A percentile compares a stretch with the other conserved stretches of the same genome.
Conservation (phyloP, 2,888 invertebrate species). For the Oligia fasciuncula region DNA sequence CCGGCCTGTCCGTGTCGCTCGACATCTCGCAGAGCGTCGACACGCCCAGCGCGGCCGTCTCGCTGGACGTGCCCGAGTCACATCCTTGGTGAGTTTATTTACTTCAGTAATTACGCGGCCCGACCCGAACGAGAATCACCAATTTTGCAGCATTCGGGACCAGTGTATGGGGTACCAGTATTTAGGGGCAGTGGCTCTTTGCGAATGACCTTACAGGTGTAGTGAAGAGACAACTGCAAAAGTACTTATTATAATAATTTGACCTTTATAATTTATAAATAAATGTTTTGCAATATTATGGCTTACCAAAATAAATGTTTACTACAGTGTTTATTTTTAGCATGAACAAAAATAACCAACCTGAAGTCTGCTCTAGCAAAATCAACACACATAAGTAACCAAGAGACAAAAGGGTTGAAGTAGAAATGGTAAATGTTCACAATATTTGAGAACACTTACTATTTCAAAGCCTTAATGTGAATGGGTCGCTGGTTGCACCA, state of each 20-base stretch:
- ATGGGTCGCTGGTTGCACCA: conserved; percentile 15
- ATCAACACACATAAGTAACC: background rate
- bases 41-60: conserved; percentile 88
- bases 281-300: background rate
- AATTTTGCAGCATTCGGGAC: background rate
- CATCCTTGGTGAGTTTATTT: conserved; percentile 82
- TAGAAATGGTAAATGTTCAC: conserved; percentile 21
- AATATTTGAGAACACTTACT: background rate
- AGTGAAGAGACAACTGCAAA: background rate
- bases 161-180: background rate
- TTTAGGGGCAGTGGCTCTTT: no score
- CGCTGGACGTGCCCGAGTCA: conserved; percentile 87
- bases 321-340: background rate
- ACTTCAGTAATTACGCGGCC: background rate
- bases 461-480: conserved; percentile 12
- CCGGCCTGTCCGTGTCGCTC: conserved; percentile 87
- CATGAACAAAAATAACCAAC: background rate
- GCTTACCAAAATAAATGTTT: background rate
- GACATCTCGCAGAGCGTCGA: conserved; percentile 89
- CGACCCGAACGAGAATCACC: background rate
- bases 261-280: background rate
- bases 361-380: background rate
- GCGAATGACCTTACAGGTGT: background rate
- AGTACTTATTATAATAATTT: background rate
- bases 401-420: background rate